Base-by-base conservation (phyloP, 2,888 invertebrate species). In the Pachycephus smyrnensis region DNA sequence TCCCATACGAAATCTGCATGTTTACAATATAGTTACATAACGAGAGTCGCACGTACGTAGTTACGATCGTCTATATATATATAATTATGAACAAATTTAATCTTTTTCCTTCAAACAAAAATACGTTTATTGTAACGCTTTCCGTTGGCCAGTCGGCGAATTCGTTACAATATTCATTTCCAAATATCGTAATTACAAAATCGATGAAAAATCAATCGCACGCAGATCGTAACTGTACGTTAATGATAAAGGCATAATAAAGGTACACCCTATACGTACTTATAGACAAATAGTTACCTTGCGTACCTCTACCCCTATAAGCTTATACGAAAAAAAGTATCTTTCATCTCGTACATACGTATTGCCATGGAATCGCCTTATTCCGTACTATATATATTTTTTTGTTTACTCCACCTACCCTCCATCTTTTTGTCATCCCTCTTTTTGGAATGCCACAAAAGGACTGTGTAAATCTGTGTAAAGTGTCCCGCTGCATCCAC, bases 91-190 rank as follows among this genome's bases (percentile, higher is more conserved):
- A n/a, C n/a, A n/a, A n/a, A n/a, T n/a, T n/a, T n/a, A n/a, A n/a
- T n/a, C 6, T 23, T 23, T 15, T 23, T 55, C 23, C 15, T 4
- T 0, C 0, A 23, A 55, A 55, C 4, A 33, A 33, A 12, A 9
- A 1, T 40, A 55, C 83, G 79, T 80, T 78, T 82, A 84, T 88
- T 87, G 85, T 81, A 84, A 81, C 84, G 88, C 76, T 83, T 83
- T 83, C 76, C 83, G 84, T 80, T 80, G 87, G 88, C 88, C 88
- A 88, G 82, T 88, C 84, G 82, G 83, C 86, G 82, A 80, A 86
- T 84, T 82, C 86, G 84, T 80, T 84, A 82, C 87, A 87, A 88
- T 84, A 84, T 23, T 37, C 36, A 74, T 74, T 12, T 74, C 11
- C 9, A n/a, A 78, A 23, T n/a, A 12, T 12, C 33, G 12, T 15